Evolutionary conservation across 1,140 invertebrate species (phyloP).

Genomic region (Drosophila pachea): DNA sequence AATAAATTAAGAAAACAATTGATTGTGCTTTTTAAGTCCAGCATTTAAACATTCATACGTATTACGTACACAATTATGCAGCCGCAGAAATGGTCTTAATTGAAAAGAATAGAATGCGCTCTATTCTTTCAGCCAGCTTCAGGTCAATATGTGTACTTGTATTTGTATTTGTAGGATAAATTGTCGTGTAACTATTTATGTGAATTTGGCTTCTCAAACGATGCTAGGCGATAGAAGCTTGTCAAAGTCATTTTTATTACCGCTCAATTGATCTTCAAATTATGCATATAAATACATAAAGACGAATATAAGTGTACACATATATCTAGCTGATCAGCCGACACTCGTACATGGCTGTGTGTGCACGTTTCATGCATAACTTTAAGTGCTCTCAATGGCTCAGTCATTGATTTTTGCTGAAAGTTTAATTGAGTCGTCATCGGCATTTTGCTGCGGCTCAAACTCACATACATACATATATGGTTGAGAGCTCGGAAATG

Average conservation of each 20-base stretch:
- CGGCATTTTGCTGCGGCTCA: slow-evolving; percentile 17
- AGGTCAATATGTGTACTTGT: slow-evolving; percentile 4
- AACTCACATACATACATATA: not conserved
- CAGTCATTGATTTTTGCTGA: slow-evolving; percentile 46
- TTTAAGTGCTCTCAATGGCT: slow-evolving; percentile 33
- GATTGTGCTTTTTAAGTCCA: no score
- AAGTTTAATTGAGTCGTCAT: slow-evolving; percentile 49
- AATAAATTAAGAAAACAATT: no score
- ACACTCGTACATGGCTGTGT: slow-evolving; percentile 6
- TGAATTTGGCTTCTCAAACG: slow-evolving; percentile 37
- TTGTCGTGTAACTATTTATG: slow-evolving; percentile 55
- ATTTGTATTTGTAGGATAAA: slow-evolving; percentile 64
- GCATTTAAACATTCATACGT: not conserved
- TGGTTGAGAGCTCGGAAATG: not conserved
- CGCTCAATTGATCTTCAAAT: slow-evolving; percentile 46
- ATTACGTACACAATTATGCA: not conserved
- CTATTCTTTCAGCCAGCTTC: slow-evolving; percentile 11
- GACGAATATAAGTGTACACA: not conserved
- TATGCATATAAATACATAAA: slow-evolving; percentile 47
- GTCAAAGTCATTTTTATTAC: slow-evolving; percentile 19
- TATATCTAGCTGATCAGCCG: not conserved
- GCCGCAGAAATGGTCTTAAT: slow-evolving; percentile 17
- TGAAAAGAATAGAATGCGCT: slow-evolving; percentile 30
- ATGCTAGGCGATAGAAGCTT: not conserved
- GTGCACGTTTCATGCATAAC: slow-evolving; percentile 29